Conservation (phyloP, 2,113 vertebrate species). For the Channa argus region DNA sequence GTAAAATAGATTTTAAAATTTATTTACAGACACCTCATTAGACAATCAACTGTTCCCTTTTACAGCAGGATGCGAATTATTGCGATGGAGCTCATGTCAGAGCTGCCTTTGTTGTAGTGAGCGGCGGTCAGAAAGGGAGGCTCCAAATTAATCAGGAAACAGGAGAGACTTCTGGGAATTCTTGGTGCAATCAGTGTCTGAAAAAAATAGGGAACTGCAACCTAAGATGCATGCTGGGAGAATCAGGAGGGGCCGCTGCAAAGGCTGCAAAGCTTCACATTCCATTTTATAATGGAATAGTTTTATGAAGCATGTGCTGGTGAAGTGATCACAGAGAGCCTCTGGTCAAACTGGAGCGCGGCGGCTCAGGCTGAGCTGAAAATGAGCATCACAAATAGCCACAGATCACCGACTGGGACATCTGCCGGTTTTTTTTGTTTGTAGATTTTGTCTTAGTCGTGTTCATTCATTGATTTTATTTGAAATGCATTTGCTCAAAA, state of each 20-base stretch:
- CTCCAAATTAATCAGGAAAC: constrained; percentile 16
- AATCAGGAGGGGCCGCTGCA: constrained; percentile 24
- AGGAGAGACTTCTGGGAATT: constrained; percentile 40
- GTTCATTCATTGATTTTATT: too few relatives aligned
- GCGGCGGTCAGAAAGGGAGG: constrained; percentile 2
- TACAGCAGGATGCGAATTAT: constrained; percentile 40
- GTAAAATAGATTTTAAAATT: constrained; percentile 39
- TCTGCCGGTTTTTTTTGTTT: not conserved
- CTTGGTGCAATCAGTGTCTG: not conserved
- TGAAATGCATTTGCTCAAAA: too few relatives aligned
- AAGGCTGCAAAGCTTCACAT: constrained; percentile 24
- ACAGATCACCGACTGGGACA: not conserved
- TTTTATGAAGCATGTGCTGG: constrained; percentile 28
- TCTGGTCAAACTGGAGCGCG: constrained; percentile 16
- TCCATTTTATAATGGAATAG: constrained; percentile 40
- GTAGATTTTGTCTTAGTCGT: not conserved
- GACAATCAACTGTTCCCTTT: constrained; percentile 49
- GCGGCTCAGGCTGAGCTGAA: constrained; percentile 16
- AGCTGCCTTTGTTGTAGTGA: constrained; percentile 38
- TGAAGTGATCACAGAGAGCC: constrained; percentile 46
- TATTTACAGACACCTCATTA: constrained; percentile 59
- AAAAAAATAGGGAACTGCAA: constrained; percentile 4
- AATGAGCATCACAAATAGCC: constrained; percentile 14
- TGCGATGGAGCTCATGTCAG: constrained; percentile 10
- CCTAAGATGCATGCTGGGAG: constrained; percentile 40